Evolutionary conservation across 2,888 invertebrate genomes (phyloP).

Genomic region (Campopleginae sp.): DNA sequence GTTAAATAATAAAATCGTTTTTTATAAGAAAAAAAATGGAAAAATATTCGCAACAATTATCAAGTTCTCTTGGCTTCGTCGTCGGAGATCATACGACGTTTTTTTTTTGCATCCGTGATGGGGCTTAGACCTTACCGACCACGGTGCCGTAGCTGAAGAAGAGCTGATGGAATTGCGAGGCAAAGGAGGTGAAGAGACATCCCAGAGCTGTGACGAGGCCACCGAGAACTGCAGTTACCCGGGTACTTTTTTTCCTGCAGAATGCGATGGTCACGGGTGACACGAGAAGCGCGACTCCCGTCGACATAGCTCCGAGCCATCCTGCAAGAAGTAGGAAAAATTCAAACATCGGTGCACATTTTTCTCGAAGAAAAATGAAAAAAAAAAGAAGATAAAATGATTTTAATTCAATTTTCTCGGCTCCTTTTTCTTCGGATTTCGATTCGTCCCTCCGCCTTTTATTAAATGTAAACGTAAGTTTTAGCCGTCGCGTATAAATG

Average conservation of each 20-base stretch:
- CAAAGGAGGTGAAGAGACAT: constrained; percentile 95
- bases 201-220: constrained; percentile 94
- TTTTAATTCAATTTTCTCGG: too few relatives aligned
- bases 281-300: constrained; percentile 91
- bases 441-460: background rate
- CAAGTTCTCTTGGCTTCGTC: background rate
- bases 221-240: constrained; percentile 94
- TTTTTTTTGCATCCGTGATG: background rate
- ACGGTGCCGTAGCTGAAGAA: constrained; percentile 92
- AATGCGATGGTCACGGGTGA: constrained; percentile 94
- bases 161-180: constrained; percentile 94
- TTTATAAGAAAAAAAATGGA: background rate
- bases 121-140: constrained; percentile 83
- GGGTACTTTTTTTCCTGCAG: constrained; percentile 94
- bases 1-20: too few relatives aligned
- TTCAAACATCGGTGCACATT: background rate
- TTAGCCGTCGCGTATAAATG: background rate
- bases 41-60: background rate
- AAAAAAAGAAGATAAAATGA: background rate
- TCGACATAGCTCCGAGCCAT: constrained; percentile 92
- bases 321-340: constrained; percentile 86
- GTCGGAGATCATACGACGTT: background rate
- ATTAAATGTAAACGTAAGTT: background rate
- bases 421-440: background rate
- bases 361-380: background rate